A percentile compares a stretch with the other conserved stretches of the same genome.
Conservation (phyloP, 2,113 vertebrate species). For the Heliornis fulica region DNA sequence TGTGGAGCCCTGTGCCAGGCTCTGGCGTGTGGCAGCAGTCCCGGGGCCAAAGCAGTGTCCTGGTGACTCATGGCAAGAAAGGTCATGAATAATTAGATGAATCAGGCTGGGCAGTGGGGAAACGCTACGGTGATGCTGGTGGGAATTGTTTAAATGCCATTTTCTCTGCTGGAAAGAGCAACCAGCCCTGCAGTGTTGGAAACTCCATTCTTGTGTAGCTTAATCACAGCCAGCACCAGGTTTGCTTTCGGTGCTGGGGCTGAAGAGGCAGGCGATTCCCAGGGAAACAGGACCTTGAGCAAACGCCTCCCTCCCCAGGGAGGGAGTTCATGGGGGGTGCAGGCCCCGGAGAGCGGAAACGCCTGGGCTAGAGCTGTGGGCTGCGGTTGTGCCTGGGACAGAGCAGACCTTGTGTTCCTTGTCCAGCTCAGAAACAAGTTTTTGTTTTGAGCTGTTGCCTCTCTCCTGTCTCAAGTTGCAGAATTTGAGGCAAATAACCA, state of each 20-base stretch:
- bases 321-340: not conserved
- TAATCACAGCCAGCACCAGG: not conserved
- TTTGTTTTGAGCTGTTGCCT: not conserved
- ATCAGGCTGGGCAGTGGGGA: not conserved
- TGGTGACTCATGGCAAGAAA: not conserved
- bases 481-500: not conserved
- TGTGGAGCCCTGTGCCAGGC: not conserved
- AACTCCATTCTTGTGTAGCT: not conserved
- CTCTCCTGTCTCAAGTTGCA: not conserved
- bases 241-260: not conserved
- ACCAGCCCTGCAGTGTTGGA: not conserved
- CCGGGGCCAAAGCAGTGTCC: fast-evolving
- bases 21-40: not conserved
- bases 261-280: not conserved
- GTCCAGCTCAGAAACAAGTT: not conserved
- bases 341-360: not conserved
- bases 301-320: not conserved
- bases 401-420: not conserved
- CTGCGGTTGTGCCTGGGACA: not conserved
- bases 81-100: not conserved
- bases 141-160: not conserved
- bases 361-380: not conserved
- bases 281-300: not conserved
- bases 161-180: not conserved
- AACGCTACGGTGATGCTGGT: fast-evolving